Percentiles rank a stretch among this genome's conserved stretches.
Evolutionary conservation across 2,888 invertebrate species (phyloP).

Genomic region (Anticlea derivata): DNA sequence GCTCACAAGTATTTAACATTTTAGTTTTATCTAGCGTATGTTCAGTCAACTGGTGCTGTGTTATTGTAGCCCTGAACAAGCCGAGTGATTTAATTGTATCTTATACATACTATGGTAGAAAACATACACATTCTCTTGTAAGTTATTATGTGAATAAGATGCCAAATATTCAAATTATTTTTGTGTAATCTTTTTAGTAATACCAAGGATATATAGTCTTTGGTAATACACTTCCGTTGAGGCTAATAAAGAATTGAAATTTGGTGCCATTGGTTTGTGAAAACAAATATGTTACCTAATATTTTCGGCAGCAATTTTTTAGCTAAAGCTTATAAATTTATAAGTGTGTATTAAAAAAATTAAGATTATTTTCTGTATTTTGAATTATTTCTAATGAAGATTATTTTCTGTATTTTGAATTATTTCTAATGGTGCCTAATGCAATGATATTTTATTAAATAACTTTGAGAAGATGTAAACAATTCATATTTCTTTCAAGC

Average conservation of each 20-base stretch:
- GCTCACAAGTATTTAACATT: constrained; percentile 50
- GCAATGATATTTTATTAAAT: constrained; percentile 43
- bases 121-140: constrained; percentile 46
- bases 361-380: constrained; percentile 9
- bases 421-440: constrained; percentile 47
- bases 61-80: constrained; percentile 59
- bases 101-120: constrained; percentile 24
- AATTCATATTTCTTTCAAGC: constrained; percentile 46
- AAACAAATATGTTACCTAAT: constrained; percentile 50
- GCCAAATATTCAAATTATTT: constrained; percentile 74
- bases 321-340: neutral
- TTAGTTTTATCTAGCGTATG: constrained; percentile 36
- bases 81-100: constrained; percentile 56
- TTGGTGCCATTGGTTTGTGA: constrained; percentile 55
- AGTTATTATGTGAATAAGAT: constrained; percentile 72
- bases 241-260: constrained; percentile 46
- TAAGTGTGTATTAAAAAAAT: too few species aligned
- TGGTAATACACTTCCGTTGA: constrained; percentile 49
- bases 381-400: neutral
- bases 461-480: constrained; percentile 36
- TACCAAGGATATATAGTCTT: too few species aligned
- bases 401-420: constrained; percentile 22
- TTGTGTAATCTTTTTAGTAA: constrained; percentile 49
- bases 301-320: constrained; percentile 39
- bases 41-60: constrained; percentile 72